phyloP scores from a whole-genome alignment of 2,888 invertebrate species.

The Mechanitis mazaeus region DNA sequence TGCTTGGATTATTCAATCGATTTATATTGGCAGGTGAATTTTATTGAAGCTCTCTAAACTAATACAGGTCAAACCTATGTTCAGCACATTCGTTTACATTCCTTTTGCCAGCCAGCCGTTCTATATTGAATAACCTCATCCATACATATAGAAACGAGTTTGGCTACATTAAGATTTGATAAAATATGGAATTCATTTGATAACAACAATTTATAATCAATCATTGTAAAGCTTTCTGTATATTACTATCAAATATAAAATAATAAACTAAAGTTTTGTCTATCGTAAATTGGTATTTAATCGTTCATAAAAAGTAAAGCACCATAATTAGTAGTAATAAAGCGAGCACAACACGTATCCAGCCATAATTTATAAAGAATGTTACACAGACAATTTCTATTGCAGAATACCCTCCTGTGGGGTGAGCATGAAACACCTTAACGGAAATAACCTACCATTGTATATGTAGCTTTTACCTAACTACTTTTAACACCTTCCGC shows the following conservation, averaged over 20 bases:
- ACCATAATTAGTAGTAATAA: conserved; percentile 2
- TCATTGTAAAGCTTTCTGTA: too few relatives aligned
- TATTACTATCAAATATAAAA: too few relatives aligned
- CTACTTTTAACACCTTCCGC: conserved; percentile 3
- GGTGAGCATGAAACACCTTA: not conserved
- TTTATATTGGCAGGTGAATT: conserved; percentile 43
- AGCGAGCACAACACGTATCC: not conserved
- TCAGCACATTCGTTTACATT: conserved; percentile 29
- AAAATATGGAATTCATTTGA: too few relatives aligned
- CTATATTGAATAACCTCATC: conserved; percentile 2
- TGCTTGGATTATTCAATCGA: conserved; percentile 25
- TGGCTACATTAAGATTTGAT: not conserved
- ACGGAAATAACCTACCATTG: conserved; percentile 5
- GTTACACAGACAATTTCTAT: not conserved
- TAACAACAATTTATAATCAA: too few relatives aligned
- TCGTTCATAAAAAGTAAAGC: conserved; percentile 1
- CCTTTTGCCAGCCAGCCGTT: conserved; percentile 20
- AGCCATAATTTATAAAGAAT: not conserved
- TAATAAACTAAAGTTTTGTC: too few relatives aligned
- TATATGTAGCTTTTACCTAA: conserved; percentile 3
- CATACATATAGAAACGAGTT: not conserved
- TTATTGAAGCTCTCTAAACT: conserved; percentile 43
- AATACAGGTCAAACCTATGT: conserved; percentile 35
- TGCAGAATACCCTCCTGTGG: not conserved
- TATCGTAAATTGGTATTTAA: not conserved